Evolutionary conservation across 2,888 invertebrate species (phyloP), one percentile per base, ranked within the genome.

Genomic region (Tachystola acroxantha): DNA sequence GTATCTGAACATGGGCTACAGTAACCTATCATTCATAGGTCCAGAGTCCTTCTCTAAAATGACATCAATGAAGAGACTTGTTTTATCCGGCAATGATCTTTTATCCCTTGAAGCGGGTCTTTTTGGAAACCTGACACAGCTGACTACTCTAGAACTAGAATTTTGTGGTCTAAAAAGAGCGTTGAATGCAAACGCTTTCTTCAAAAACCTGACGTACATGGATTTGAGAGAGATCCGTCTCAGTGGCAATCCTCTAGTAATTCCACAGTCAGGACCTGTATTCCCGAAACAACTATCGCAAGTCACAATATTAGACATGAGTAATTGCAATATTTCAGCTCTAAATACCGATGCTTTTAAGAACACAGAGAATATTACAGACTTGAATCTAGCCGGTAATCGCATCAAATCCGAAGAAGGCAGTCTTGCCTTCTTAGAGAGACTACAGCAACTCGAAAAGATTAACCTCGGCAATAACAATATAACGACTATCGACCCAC

Each of bases 1-100:
- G 64, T 91, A 91, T 54, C 73, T 93, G 2, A 92, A 93, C 63
- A 92, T 93, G 92, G 92, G 92, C 4, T 92, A 91, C 60, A 92
- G 92, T 65, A 90, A 91, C 58, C 75, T 93, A 2, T 91, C 91
- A 0, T 87, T 89, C 45, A 82, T 93, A 36, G 89, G 90, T 0
- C 91, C 90, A 24, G 87, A 90, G 19, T 89, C 91, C 2, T 93
- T 93, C 57, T 88, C 91, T 3, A 89, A 90, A 57, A 92, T 92
- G 91, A 90, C 90, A 1, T 89, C 90, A 7, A 84, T 93, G 73
- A 91, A 89, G 55, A 87, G 88, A 34, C 74, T 93, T 11, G 87
- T 92, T 32, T 75, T 93, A 19, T 93, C 93, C 2, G 92, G 92
- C 3, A 93, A 93, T 48, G 89, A 89, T 54, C 69, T 93, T 22